phyloP scores from a whole-genome alignment of 2,888 invertebrate species.

The Drosophila borborema region DNA sequence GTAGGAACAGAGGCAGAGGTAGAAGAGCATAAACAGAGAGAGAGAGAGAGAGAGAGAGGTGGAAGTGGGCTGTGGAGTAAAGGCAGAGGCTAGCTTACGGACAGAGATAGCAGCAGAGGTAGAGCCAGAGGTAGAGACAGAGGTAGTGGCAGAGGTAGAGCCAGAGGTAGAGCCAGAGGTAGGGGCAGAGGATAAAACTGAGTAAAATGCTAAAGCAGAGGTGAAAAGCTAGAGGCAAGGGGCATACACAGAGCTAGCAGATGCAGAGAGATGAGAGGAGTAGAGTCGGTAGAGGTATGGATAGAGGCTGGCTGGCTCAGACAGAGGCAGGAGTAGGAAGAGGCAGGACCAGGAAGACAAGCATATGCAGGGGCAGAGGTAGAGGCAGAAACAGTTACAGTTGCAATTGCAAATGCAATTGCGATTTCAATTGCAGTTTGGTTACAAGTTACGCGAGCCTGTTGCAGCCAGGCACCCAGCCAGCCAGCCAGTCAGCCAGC shows the following conservation, averaged over 20 bases:
- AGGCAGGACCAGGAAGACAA: constrained; percentile 1
- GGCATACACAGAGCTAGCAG: background rate
- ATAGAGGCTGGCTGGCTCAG: background rate
- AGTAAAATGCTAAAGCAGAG: background rate
- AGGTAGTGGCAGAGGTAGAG: background rate
- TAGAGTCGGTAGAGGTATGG: background rate
- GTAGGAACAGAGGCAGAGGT: background rate
- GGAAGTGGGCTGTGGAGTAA: background rate
- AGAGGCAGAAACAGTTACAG: background rate
- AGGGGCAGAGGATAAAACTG: background rate
- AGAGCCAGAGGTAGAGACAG: background rate
- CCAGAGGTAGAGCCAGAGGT: background rate
- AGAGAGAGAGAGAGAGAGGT: background rate
- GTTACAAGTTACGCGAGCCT: constrained; percentile 28
- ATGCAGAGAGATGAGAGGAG: background rate
- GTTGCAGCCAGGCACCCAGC: constrained; percentile 6
- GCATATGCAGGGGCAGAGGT: background rate
- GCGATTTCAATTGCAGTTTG: background rate
- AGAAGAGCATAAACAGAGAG: too few species aligned
- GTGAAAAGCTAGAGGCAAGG: background rate
- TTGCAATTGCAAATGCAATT: background rate
- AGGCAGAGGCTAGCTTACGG: too few species aligned
- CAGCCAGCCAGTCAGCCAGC: background rate
- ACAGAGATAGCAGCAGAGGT: background rate
- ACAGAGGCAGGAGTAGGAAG: background rate